phyloP scores from a whole-genome alignment of 2,113 vertebrate species.

The Tylochromis polylepis region DNA sequence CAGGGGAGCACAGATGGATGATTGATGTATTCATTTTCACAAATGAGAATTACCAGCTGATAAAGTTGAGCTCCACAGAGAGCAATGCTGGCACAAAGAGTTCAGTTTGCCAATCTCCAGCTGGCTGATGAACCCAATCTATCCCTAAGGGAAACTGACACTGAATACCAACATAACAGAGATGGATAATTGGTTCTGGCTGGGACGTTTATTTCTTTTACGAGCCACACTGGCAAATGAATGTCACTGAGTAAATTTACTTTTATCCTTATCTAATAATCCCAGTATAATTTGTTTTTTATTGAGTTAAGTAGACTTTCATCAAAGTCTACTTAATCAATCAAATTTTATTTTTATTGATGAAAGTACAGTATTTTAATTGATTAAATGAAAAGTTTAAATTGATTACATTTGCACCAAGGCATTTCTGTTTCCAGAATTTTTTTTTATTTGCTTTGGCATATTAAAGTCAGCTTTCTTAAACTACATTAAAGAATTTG shows the following conservation, averaged over 20 bases:
- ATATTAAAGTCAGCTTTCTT: neutral
- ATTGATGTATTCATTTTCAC: neutral
- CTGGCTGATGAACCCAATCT: neutral
- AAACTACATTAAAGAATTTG: neutral
- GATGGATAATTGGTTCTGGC: neutral
- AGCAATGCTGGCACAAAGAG: neutral
- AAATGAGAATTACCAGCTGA: neutral
- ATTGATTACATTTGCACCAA: neutral
- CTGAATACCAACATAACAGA: neutral
- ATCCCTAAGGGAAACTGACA: neutral
- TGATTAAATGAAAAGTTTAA: neutral
- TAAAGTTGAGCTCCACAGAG: neutral
- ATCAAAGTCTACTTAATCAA: fast-evolving
- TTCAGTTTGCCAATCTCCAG: neutral
- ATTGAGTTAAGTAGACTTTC: neutral
- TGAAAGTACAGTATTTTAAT: neutral
- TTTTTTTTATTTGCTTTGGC: neutral
- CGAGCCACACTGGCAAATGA: neutral
- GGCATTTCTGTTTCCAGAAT: neutral
- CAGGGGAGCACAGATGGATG: neutral
- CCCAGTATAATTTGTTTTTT: neutral
- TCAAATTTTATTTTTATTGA: neutral
- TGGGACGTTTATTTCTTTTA: neutral
- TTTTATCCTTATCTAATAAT: neutral
- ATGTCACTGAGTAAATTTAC: neutral